Conservation (phyloP, 2,797 vertebrate species). For the Garrulus glandarius region DNA sequence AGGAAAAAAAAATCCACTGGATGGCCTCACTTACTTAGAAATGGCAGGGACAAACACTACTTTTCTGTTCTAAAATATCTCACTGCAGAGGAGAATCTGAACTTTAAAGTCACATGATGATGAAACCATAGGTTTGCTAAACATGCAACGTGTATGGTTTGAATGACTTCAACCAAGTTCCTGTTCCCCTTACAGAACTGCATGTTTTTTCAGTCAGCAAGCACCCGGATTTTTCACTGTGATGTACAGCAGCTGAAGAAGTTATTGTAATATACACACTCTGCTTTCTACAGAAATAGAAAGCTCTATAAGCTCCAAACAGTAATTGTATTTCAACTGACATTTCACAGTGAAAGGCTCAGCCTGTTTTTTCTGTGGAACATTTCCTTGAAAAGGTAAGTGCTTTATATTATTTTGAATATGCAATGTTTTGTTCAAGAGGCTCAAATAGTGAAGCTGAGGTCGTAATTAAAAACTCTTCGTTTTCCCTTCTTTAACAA, state of each 20-base stretch:
- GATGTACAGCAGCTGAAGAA: not conserved
- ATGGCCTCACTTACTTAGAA: conserved; percentile 49
- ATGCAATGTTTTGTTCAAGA: not conserved
- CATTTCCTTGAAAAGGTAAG: conserved; percentile 50
- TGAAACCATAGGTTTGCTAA: conserved; percentile 50
- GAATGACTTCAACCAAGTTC: conserved; percentile 37
- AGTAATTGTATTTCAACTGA: conserved; percentile 9
- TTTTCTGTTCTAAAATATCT: conserved; percentile 57
- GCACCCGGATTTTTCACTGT: not conserved
- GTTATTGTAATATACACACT: not conserved
- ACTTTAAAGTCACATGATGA: conserved; percentile 61
- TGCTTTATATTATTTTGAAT: conserved; percentile 24
- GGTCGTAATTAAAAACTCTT: not conserved
- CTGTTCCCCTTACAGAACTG: conserved; percentile 27
- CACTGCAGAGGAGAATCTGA: conserved; percentile 18
- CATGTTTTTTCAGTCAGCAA: not conserved
- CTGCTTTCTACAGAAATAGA: not conserved
- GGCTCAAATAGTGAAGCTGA: not conserved
- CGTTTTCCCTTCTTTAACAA: not conserved
- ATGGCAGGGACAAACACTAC: conserved; percentile 28
- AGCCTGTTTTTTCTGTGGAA: not conserved
- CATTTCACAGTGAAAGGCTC: not conserved
- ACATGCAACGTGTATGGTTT: conserved; percentile 50
- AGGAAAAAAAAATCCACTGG: conserved; percentile 33
- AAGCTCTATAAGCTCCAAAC: conserved; percentile 2